phyloP scores from a whole-genome alignment of 1,140 invertebrate genomes.

The Kradibia gibbosae region DNA sequence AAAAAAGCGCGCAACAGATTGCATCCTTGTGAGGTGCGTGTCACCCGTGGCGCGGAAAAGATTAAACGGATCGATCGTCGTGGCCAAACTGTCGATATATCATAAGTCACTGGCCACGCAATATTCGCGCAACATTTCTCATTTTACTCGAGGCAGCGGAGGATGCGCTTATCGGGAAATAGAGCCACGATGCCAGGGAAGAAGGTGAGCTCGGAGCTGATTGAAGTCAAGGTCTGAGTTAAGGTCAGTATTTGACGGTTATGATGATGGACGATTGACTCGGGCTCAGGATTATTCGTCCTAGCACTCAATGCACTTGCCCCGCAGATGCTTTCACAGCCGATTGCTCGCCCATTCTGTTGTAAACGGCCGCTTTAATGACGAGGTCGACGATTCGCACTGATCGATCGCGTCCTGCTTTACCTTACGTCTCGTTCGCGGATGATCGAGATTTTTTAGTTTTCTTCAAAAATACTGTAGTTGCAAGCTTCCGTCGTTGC shows the following conservation, averaged over 20 bases:
- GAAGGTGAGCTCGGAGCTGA: neutral
- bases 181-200: neutral
- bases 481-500: too few species aligned
- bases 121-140: neutral
- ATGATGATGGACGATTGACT: constrained; percentile 43
- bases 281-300: neutral
- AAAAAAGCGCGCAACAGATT: too few species aligned
- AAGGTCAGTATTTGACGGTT: constrained; percentile 23
- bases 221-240: constrained; percentile 1
- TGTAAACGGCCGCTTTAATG: constrained; percentile 12
- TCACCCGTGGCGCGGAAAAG: too few species aligned
- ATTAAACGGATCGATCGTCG: neutral
- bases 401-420: constrained; percentile 10
- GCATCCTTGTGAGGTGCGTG: too few species aligned
- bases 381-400: neutral
- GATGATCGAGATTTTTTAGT: too few species aligned
- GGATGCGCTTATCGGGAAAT: neutral
- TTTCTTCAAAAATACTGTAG: too few species aligned
- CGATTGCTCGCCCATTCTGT: constrained; percentile 1
- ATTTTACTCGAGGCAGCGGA: neutral
- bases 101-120: neutral
- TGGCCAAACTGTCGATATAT: neutral
- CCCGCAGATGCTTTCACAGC: neutral
- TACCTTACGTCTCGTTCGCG: neutral
- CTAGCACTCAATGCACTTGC: constrained; percentile 1